Percentiles rank a stretch among this genome's conserved stretches.
These are phyloP conservation scores for fruit fly (Drosophila melanogaster) DNA, from an alignment of 1,140 invertebrate species.

Conservation along the genomic window DNA sequence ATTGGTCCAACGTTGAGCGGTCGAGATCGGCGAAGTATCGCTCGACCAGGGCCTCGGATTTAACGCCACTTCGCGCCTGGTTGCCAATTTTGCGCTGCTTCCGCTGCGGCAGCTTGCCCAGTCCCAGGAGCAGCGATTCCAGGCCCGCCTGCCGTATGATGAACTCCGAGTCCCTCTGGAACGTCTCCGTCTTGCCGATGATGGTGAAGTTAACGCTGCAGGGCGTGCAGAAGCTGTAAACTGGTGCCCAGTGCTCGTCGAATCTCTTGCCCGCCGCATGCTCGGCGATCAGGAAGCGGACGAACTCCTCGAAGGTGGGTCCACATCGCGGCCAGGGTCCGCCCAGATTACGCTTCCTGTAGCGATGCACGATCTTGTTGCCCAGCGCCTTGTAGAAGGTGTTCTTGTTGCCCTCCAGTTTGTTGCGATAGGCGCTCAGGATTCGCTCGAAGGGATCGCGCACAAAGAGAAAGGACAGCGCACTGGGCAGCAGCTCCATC, in stretches of 20 bases:
- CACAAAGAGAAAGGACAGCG: slow-evolving; percentile 92
- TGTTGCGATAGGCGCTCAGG: slow-evolving; percentile 95
- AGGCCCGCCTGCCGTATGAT: slow-evolving; percentile 87
- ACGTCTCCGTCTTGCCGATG: slow-evolving; percentile 89
- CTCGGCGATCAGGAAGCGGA: slow-evolving; percentile 86
- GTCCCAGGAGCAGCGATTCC: slow-evolving; percentile 85
- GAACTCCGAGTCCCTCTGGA: slow-evolving; percentile 88
- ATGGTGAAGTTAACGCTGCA: slow-evolving; percentile 89
- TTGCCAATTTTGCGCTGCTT: slow-evolving; percentile 86
- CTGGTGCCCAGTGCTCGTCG: slow-evolving; percentile 91
- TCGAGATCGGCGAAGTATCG: slow-evolving; percentile 88
- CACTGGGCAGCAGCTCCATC: slow-evolving; percentile 85
- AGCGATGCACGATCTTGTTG: slow-evolving; percentile 87
- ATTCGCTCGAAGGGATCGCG: slow-evolving; percentile 96
- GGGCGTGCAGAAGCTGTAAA: slow-evolving; percentile 90
- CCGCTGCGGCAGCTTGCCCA: slow-evolving; percentile 85
- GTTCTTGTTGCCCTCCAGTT: slow-evolving; percentile 90
- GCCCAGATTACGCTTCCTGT: slow-evolving; percentile 58
- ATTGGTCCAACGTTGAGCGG: slow-evolving; percentile 86
- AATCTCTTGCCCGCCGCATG: slow-evolving; percentile 85
- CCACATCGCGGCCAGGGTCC: slow-evolving; percentile 74
- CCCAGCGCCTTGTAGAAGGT: slow-evolving; percentile 90
- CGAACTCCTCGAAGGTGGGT: slow-evolving; percentile 90
- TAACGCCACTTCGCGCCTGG: slow-evolving; percentile 84
- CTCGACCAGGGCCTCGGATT: slow-evolving; percentile 86